phyloP scores from a whole-genome alignment of 2,888 invertebrate species.

The Chrysolina americana region DNA sequence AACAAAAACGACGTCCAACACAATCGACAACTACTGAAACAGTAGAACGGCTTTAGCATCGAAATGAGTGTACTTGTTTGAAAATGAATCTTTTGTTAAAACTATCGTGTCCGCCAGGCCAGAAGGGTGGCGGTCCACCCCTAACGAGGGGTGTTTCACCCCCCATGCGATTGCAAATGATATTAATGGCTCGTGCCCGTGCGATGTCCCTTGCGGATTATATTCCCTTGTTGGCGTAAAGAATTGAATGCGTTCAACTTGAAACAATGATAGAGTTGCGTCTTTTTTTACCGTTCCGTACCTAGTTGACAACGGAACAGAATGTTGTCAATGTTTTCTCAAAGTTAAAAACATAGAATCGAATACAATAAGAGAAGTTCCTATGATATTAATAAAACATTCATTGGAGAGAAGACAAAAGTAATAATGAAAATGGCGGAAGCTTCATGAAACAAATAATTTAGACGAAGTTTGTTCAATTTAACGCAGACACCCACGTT shows the following conservation, averaged over 20 bases:
- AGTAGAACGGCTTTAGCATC: constrained; percentile 15
- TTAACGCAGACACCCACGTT: too few species aligned
- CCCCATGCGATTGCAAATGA: constrained; percentile 28
- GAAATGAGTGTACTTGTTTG: constrained; percentile 21
- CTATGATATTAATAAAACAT: too few species aligned
- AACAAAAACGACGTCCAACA: constrained; percentile 19
- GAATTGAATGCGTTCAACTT: not conserved
- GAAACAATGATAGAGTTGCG: constrained; percentile 7
- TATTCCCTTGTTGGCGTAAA: not conserved
- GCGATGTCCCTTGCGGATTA: not conserved
- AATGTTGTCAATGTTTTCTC: not conserved
- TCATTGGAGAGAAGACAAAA: too few species aligned
- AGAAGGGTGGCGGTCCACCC: constrained; percentile 34
- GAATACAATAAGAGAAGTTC: not conserved
- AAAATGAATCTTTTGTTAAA: constrained; percentile 26
- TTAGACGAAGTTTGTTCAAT: too few species aligned
- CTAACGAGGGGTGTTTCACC: constrained; percentile 31
- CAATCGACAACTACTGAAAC: constrained; percentile 15
- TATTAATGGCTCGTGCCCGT: constrained; percentile 28
- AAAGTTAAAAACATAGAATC: not conserved
- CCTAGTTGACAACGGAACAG: not conserved
- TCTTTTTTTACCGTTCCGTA: not conserved
- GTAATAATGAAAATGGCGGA: too few species aligned
- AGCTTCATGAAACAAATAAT: too few species aligned
- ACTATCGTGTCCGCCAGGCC: constrained; percentile 18